These are phyloP conservation scores for Agyllia agylla DNA, from an alignment of 2,888 invertebrate genomes.

Conservation along the genomic window DNA sequence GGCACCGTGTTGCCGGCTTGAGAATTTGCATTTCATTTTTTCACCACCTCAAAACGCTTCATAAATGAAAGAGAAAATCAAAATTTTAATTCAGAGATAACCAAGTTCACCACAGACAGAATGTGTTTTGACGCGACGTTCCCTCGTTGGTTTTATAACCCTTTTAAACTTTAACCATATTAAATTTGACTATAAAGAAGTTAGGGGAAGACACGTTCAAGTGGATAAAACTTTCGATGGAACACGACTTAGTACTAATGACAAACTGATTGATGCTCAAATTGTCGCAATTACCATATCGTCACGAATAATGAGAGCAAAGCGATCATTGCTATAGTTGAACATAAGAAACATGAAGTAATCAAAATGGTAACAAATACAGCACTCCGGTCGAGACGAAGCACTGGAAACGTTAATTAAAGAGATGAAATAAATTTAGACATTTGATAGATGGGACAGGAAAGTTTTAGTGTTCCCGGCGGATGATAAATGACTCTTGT, in stretches of 20 bases:
- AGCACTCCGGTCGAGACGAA: neutral
- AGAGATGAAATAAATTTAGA: constrained; percentile 10
- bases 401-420: neutral
- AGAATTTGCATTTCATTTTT: neutral
- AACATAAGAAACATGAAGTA: neutral
- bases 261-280: neutral
- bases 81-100: neutral
- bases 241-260: neutral
- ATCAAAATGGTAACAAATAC: neutral
- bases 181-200: neutral
- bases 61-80: neutral
- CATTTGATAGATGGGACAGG: constrained; percentile 7
- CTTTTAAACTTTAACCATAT: neutral
- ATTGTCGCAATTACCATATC: no score
- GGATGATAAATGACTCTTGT: constrained; percentile 19
- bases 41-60: neutral
- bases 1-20: neutral
- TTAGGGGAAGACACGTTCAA: neutral
- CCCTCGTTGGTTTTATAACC: neutral
- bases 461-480: neutral
- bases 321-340: neutral
- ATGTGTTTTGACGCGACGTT: neutral
- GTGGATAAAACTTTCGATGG: neutral
- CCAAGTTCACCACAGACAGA: neutral
- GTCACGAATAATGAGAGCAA: neutral